phyloP scores from a whole-genome alignment of 2,113 vertebrate genomes.

The Danionella cerebrum region DNA sequence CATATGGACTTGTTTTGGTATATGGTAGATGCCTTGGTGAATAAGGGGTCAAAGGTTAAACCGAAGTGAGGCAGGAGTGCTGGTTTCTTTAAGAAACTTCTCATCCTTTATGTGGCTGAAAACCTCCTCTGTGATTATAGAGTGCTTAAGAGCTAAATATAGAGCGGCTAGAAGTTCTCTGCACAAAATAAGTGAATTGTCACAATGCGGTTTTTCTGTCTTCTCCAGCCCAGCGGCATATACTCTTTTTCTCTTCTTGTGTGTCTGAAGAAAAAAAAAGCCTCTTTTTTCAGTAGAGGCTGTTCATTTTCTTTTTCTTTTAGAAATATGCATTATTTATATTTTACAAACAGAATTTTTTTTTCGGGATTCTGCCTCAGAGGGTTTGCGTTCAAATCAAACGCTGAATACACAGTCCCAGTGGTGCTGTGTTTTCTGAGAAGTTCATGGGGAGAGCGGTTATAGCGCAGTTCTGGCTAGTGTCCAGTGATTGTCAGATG shows the following conservation, averaged over 20 bases:
- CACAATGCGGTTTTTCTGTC: neutral
- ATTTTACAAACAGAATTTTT: no score
- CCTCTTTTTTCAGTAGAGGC: neutral
- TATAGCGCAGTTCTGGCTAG: conserved; percentile 39
- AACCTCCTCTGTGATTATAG: neutral
- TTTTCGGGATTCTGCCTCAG: conserved; percentile 21
- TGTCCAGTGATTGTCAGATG: conserved; percentile 41
- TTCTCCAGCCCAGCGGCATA: neutral
- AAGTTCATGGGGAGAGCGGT: conserved; percentile 36
- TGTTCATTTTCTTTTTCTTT: conserved; percentile 30
- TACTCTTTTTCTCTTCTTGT: neutral
- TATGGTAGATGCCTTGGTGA: neutral
- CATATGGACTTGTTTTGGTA: conserved; percentile 41
- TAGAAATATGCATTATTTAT: conserved; percentile 54
- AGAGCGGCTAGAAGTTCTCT: conserved; percentile 10
- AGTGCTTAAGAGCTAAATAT: conserved; percentile 19
- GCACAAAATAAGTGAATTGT: conserved; percentile 16
- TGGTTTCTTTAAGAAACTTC: conserved; percentile 12
- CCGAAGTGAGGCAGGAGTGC: conserved; percentile 18
- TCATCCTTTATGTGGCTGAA: conserved; percentile 21
- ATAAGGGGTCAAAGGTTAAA: conserved; percentile 43
- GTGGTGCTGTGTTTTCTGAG: conserved; percentile 24
- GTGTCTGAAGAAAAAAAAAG: neutral
- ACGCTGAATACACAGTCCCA: conserved; percentile 50
- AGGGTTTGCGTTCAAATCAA: conserved; percentile 42